Conservation (phyloP, 1,140 invertebrate species). For the Andricus grossulariae region DNA sequence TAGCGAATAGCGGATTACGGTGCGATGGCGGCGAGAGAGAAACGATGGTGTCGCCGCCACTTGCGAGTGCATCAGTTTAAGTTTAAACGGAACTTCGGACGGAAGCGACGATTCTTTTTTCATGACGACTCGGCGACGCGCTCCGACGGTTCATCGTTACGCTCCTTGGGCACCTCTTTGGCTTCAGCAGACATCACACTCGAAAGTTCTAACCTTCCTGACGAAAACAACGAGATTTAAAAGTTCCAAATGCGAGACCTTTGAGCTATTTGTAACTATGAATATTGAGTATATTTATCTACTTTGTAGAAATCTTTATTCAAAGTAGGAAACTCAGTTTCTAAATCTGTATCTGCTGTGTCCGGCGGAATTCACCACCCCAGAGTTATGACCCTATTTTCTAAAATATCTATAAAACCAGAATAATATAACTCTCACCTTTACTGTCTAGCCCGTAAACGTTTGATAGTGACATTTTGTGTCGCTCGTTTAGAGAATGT, state of each 20-base stretch:
- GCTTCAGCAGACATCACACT: neutral
- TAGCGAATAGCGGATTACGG: slow-evolving; percentile 29
- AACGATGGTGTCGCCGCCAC: slow-evolving; percentile 28
- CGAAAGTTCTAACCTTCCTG: slow-evolving; percentile 4
- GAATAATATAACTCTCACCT: slow-evolving; percentile 10
- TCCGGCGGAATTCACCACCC: neutral
- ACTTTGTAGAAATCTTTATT: too few relatives aligned
- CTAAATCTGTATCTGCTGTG: neutral
- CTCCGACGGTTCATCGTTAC: slow-evolving; percentile 47
- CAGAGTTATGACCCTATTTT: slow-evolving; percentile 11
- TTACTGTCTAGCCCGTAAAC: slow-evolving; percentile 23
- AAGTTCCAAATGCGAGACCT: neutral
- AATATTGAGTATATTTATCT: too few relatives aligned
- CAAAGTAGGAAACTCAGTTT: neutral
- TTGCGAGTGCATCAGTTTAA: slow-evolving; percentile 31
- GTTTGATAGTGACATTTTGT: slow-evolving; percentile 27
- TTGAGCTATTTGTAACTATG: neutral
- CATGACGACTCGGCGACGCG: slow-evolving; percentile 41
- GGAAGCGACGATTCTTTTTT: slow-evolving; percentile 50
- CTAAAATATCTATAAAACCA: slow-evolving; percentile 13
- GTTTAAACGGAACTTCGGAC: slow-evolving; percentile 34
- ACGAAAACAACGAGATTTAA: neutral
- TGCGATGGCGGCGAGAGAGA: slow-evolving; percentile 28
- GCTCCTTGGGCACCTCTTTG: slow-evolving; percentile 45
- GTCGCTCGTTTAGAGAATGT: slow-evolving; percentile 13